Percentiles rank a stretch among this genome's conserved stretches.
These are phyloP conservation scores for Corythornis cristatus DNA, from an alignment of 2,113 vertebrate genomes.

Conservation along the genomic window DNA sequence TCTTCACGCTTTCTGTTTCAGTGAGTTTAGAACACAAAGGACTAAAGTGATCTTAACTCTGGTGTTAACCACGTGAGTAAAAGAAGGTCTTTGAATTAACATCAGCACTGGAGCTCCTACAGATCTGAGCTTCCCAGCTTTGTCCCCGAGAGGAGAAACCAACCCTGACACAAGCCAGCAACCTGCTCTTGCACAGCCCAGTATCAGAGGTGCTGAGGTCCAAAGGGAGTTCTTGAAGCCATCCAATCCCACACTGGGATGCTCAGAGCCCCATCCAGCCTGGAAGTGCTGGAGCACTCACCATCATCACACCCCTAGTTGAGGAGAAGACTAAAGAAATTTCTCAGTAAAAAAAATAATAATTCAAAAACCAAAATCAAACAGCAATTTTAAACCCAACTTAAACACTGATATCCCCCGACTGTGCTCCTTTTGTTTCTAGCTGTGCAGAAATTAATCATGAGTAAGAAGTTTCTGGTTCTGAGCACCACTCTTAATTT, in stretches of 20 bases:
- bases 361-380: too few relatives aligned
- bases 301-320: too few relatives aligned
- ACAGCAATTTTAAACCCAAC: too few relatives aligned
- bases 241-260: not conserved
- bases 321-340: too few relatives aligned
- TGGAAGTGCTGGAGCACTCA: too few relatives aligned
- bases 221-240: not conserved
- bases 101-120: not conserved
- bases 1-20: not conserved
- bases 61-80: not conserved
- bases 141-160: not conserved
- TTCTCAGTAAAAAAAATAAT: too few relatives aligned
- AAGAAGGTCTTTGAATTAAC: not conserved
- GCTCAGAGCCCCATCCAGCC: too few relatives aligned
- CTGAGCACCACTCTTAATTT: constrained; percentile 6
- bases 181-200: not conserved
- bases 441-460: not conserved
- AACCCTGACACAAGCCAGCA: not conserved
- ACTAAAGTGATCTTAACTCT: not conserved
- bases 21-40: not conserved
- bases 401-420: not conserved
- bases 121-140: not conserved
- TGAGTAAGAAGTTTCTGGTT: not conserved
- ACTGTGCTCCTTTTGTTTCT: not conserved
- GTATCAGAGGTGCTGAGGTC: not conserved